Percentiles rank a stretch among this genome's conserved stretches.
Conservation (phyloP, 2,113 vertebrate species). For the Pollachius pollachius region DNA sequence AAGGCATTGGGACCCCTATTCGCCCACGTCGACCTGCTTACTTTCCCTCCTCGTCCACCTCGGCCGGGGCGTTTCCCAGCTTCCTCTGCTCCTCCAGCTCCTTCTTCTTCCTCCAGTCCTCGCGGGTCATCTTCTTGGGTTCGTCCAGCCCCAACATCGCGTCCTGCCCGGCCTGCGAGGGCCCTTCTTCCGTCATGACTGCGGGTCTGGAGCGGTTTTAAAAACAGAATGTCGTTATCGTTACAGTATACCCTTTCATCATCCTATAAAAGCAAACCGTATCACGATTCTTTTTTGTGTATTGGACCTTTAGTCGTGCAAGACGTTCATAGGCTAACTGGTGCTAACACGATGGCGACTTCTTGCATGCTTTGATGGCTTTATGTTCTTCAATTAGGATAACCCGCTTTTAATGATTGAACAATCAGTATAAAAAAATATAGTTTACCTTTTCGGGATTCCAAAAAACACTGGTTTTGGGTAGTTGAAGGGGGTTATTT, state of each 20-base stretch:
- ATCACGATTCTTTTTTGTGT: too few species aligned
- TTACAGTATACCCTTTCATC: too few species aligned
- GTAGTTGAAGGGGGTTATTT: too few species aligned
- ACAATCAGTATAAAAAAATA: not conserved
- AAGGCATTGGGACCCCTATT: too few species aligned
- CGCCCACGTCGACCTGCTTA: conserved; percentile 62
- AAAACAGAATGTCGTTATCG: too few species aligned
- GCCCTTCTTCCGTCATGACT: conserved; percentile 53
- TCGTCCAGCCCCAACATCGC: conserved; percentile 88
- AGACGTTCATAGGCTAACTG: too few species aligned
- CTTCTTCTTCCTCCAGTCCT: conserved; percentile 99
- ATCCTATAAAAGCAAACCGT: too few species aligned
- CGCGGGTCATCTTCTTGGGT: conserved; percentile 96
- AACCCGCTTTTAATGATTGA: too few species aligned
- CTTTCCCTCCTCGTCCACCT: conserved; percentile 98
- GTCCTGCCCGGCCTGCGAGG: conserved; percentile 52
- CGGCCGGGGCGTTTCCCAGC: conserved; percentile 94
- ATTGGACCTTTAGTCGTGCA: too few species aligned
- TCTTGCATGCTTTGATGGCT: too few species aligned
- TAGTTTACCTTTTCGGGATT: not conserved
- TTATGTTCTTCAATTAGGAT: too few species aligned
- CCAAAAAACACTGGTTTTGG: not conserved
- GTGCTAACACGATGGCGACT: too few species aligned
- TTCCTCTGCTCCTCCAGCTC: conserved; percentile 96
- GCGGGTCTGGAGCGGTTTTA: conserved; percentile 4